Conservation (phyloP, 2,113 vertebrate species). For the Desmodus rotundus region DNA sequence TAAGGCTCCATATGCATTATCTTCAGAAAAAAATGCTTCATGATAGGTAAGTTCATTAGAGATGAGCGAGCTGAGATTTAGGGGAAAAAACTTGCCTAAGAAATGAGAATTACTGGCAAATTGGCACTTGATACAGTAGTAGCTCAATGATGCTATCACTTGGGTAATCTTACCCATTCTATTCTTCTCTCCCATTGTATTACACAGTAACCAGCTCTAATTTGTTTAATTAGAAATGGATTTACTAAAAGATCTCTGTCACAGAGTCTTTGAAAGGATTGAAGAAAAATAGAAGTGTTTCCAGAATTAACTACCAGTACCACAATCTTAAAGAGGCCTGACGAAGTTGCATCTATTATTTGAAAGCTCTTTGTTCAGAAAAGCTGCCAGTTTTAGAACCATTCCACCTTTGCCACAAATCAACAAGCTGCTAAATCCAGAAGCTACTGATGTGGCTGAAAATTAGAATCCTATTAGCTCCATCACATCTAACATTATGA, state of each 20-base stretch:
- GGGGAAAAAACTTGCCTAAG: neutral
- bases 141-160: neutral
- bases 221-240: neutral
- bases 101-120: neutral
- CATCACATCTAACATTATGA: neutral
- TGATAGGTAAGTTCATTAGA: neutral
- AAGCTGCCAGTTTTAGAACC: neutral
- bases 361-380: neutral
- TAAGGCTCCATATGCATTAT: neutral
- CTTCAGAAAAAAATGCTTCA: neutral
- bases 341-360: neutral
- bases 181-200: neutral
- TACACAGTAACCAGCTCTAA: neutral
- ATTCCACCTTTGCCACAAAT: neutral
- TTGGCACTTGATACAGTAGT: neutral
- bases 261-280: neutral
- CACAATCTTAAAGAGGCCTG: neutral
- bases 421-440: neutral
- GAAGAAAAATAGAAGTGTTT: neutral
- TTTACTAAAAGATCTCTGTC: neutral
- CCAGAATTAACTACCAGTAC: neutral
- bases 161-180: neutral
- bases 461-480: neutral
- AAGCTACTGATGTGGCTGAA: neutral
- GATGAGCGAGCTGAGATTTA: neutral